Conservation (phyloP, 2,888 invertebrate species). For the Amorpha juglandis region DNA sequence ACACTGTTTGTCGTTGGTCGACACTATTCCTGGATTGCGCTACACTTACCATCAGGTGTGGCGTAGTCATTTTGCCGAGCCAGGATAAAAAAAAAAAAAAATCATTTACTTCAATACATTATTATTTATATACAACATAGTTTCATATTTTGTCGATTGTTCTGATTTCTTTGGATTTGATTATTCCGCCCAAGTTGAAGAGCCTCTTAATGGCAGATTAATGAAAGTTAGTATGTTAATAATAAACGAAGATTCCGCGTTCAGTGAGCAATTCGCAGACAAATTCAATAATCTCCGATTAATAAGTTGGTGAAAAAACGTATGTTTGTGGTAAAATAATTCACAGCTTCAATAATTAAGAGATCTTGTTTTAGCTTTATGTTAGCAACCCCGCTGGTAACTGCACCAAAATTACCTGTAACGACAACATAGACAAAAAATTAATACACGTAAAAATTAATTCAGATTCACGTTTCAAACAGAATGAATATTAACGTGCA, state of each 20-base stretch:
- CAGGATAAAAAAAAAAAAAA: too few species aligned
- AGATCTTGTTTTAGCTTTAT: conserved; percentile 71
- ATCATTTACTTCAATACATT: not conserved
- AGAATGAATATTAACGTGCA: conserved; percentile 24
- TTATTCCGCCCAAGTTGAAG: not conserved
- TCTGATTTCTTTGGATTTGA: not conserved
- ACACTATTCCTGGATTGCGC: too few species aligned
- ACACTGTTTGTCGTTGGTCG: too few species aligned
- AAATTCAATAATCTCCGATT: conserved; percentile 1
- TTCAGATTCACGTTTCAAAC: conserved; percentile 30
- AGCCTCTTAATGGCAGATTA: conserved; percentile 8
- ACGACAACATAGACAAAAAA: conserved; percentile 32
- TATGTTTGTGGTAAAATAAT: not conserved
- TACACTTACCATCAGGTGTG: too few species aligned
- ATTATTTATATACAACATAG: not conserved
- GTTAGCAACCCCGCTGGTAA: conserved; percentile 39
- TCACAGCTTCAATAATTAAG: conserved; percentile 30
- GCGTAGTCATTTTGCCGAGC: too few species aligned
- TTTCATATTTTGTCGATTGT: not conserved
- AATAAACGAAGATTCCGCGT: conserved; percentile 6
- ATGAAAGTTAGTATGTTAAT: conserved; percentile 16
- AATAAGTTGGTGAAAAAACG: conserved; percentile 12
- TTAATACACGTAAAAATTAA: conserved; percentile 30
- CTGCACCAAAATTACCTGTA: conserved; percentile 47
- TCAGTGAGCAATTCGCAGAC: not conserved